Conservation (phyloP, 2,888 invertebrate genomes). For the Andrena hattorfiana region DNA sequence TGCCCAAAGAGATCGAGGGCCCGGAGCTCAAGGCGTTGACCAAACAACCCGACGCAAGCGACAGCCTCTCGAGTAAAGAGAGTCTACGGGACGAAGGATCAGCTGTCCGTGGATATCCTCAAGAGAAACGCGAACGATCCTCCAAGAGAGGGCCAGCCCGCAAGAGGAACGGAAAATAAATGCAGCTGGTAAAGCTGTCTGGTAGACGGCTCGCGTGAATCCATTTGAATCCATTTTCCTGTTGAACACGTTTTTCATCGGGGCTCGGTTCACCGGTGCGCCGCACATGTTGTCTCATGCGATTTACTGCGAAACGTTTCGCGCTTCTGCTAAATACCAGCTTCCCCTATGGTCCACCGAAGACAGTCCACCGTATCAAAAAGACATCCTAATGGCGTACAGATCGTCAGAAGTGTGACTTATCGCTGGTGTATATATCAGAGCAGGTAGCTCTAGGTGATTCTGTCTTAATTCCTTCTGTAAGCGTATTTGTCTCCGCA, state of each 20-base stretch:
- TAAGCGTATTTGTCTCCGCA: no score
- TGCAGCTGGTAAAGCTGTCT: conserved; percentile 23
- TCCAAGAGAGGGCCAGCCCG: conserved; percentile 21
- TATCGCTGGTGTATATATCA: no score
- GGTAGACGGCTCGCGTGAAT: background rate
- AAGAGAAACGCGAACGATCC: conserved; percentile 40
- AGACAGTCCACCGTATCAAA: no score
- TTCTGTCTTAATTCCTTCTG: no score
- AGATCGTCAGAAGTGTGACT: no score
- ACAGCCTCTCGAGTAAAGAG: conserved; percentile 38
- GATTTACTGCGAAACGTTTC: no score
- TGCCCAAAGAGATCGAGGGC: conserved; percentile 22
- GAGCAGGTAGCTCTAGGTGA: no score
- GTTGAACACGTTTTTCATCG: conserved; percentile 34
- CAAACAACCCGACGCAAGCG: conserved; percentile 35
- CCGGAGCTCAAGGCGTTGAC: conserved; percentile 7
- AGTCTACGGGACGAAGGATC: conserved; percentile 53
- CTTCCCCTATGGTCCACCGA: no score
- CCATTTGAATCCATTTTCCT: conserved; percentile 44
- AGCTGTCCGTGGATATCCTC: conserved; percentile 45
- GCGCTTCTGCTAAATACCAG: no score
- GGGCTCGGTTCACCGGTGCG: conserved; percentile 1
- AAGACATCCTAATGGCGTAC: no score
- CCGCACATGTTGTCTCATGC: background rate
- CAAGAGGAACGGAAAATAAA: conserved; percentile 12